These are phyloP conservation scores for Cricetomys ansorgei DNA, from an alignment of 2,113 vertebrate genomes.

Conservation along the genomic window DNA sequence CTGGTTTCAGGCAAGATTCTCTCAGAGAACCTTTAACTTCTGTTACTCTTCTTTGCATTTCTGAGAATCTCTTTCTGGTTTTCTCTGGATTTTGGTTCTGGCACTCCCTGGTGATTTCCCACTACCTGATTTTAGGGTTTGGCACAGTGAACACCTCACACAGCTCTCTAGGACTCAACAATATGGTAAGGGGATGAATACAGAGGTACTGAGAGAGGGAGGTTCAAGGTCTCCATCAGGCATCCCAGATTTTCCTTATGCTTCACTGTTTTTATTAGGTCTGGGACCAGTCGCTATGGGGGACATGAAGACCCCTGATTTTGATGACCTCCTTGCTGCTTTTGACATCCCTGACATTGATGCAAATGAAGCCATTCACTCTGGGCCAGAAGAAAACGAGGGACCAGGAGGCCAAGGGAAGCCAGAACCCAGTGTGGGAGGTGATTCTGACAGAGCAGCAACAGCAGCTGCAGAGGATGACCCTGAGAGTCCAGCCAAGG, in stretches of 20 bases:
- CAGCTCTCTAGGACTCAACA: not conserved
- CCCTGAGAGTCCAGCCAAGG: constrained; percentile 48
- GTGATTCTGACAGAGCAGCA: not conserved
- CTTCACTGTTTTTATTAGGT: constrained; percentile 76
- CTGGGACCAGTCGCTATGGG: constrained; percentile 90
- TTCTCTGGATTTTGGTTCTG: not conserved
- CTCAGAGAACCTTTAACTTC: not conserved
- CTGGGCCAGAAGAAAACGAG: constrained; percentile 90
- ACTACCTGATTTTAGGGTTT: not conserved
- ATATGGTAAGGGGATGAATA: not conserved
- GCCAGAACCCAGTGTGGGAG: constrained; percentile 63
- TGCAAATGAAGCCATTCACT: constrained; percentile 95
- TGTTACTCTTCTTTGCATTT: not conserved
- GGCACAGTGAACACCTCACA: not conserved
- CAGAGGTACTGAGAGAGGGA: not conserved
- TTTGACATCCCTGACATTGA: constrained; percentile 99
- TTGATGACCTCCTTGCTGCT: constrained; percentile 97
- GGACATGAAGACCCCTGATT: constrained; percentile 99
- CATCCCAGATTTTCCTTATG: not conserved
- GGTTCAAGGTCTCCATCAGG: not conserved
- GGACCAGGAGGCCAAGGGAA: constrained; percentile 80
- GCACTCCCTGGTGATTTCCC: not conserved
- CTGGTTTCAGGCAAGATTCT: not conserved
- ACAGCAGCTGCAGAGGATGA: not conserved
- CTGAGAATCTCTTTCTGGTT: not conserved